A percentile compares a stretch with the other conserved stretches of the same genome.
phyloP scores from a whole-genome alignment of 2,888 invertebrate genomes.

The Lithophane leautieri region DNA sequence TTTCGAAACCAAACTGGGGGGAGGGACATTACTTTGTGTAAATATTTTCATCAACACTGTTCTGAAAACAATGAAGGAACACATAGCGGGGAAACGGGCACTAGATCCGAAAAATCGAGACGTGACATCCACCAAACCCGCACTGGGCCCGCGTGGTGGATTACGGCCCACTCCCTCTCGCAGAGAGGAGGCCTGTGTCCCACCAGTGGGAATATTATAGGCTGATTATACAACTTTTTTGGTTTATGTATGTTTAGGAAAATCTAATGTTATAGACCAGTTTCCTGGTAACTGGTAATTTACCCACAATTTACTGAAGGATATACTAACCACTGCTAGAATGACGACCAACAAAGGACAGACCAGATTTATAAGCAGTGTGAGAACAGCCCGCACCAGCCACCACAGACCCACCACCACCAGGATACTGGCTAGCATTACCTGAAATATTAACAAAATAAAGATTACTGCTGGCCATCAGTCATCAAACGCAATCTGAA shows the following conservation, averaged over 20 bases:
- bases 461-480: not conserved
- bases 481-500: not conserved
- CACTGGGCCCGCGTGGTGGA: not conserved
- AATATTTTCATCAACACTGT: not conserved
- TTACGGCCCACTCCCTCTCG: not conserved
- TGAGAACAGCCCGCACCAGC: constrained; percentile 80
- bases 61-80: not conserved
- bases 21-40: not conserved
- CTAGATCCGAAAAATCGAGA: not conserved
- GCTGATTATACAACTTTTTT: not conserved
- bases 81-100: not conserved
- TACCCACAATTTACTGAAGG: not conserved
- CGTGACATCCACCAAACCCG: not conserved
- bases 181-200: not conserved
- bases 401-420: constrained; percentile 86
- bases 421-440: constrained; percentile 84
- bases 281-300: not conserved
- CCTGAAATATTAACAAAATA: constrained; percentile 67
- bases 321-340: constrained; percentile 81
- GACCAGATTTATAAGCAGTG: constrained; percentile 80
- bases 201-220: not conserved
- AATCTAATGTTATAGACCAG: not conserved
- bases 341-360: constrained; percentile 83
- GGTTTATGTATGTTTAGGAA: not conserved
- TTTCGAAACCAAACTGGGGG: not conserved